These are phyloP conservation scores for Anas capensis DNA, from an alignment of 2,797 vertebrate species.

Conservation along the genomic window DNA sequence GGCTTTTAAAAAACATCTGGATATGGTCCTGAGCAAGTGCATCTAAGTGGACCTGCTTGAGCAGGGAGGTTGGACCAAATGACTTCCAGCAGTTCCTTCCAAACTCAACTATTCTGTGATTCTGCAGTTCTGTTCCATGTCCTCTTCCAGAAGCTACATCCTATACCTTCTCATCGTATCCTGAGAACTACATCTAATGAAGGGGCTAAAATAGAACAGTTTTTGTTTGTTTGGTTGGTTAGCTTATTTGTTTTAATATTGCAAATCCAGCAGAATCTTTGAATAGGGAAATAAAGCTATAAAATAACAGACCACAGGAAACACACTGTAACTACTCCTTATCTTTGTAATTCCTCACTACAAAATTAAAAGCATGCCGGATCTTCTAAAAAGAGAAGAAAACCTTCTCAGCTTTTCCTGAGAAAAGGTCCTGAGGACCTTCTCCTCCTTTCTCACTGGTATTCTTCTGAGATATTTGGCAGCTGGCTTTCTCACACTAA, in stretches of 20 bases:
- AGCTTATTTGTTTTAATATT: not conserved
- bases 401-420: not conserved
- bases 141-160: not conserved
- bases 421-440: too few relatives aligned
- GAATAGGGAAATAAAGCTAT: not conserved
- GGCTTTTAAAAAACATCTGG: not conserved
- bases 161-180: not conserved
- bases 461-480: not conserved
- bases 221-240: not conserved
- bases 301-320: not conserved
- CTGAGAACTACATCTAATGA: not conserved
- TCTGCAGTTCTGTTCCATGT: not conserved
- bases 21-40: not conserved
- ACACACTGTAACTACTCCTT: not conserved
- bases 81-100: not conserved
- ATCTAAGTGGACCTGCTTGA: not conserved
- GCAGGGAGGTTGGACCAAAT: accelerated
- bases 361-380: not conserved
- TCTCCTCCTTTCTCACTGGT: not conserved
- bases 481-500: not conserved
- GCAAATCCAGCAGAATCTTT: not conserved
- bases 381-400: not conserved
- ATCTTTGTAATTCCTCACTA: not conserved
- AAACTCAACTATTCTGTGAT: not conserved
- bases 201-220: not conserved